Evolutionary conservation across 2,888 invertebrate species (phyloP).

Genomic region (Linnaemya vulpina): DNA sequence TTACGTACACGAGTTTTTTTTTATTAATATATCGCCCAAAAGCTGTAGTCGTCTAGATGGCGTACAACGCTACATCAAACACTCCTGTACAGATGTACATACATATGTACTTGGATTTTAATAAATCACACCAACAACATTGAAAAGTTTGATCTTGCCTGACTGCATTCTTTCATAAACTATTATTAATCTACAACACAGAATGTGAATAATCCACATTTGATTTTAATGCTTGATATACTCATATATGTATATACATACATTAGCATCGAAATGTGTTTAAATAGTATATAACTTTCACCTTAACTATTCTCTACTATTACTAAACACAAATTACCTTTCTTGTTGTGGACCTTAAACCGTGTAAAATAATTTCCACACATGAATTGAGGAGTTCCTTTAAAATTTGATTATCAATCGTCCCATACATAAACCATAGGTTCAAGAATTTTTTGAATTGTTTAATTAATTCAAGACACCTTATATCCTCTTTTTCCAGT

Average conservation of each 20-base stretch:
- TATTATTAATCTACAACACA: not conserved
- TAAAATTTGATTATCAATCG: constrained; percentile 40
- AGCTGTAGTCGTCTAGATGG: too few species aligned
- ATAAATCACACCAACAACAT: not conserved
- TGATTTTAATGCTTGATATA: too few species aligned
- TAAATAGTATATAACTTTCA: too few species aligned
- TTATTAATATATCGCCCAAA: too few species aligned
- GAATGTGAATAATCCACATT: too few species aligned
- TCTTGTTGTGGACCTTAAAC: constrained; percentile 67
- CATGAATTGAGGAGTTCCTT: constrained; percentile 74
- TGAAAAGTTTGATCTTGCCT: not conserved
- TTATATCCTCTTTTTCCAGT: constrained; percentile 54
- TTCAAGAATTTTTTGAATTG: constrained; percentile 69
- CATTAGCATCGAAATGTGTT: too few species aligned
- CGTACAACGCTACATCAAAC: too few species aligned
- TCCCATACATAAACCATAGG: constrained; percentile 70
- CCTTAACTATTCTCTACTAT: too few species aligned
- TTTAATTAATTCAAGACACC: constrained; percentile 64
- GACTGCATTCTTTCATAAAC: not conserved
- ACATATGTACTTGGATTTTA: not conserved
- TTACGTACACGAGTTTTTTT: too few species aligned
- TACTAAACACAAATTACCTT: constrained; percentile 51
- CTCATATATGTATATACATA: too few species aligned
- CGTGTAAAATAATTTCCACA: constrained; percentile 77
- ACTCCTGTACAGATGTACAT: too few species aligned